Percentiles rank a stretch among this genome's conserved stretches.
phyloP scores from a whole-genome alignment of 1,140 invertebrate genomes.

The Drosophila subpulchrella region DNA sequence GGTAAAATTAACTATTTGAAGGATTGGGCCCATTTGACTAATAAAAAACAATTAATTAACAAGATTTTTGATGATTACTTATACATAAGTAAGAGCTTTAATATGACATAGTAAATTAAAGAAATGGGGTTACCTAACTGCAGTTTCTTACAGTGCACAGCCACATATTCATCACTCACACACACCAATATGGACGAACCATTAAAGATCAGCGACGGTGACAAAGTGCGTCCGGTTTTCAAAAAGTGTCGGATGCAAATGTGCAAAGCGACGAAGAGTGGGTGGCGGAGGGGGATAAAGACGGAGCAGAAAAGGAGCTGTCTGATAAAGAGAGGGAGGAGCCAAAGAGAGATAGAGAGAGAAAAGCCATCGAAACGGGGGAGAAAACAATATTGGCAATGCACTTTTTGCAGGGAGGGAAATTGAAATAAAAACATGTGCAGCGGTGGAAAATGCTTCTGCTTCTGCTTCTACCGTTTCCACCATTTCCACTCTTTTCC shows the following conservation, averaged over 20 bases:
- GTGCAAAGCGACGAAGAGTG: constrained; percentile 22
- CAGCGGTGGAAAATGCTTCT: constrained; percentile 30
- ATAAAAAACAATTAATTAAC: too few relatives aligned
- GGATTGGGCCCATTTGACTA: too few relatives aligned
- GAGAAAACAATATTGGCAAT: constrained; percentile 64
- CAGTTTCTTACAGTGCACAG: constrained; percentile 15
- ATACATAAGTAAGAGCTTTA: too few relatives aligned
- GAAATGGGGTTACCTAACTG: background rate
- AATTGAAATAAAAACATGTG: constrained; percentile 46
- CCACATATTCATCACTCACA: constrained; percentile 55
- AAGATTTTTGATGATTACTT: too few relatives aligned
- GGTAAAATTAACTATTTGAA: too few relatives aligned
- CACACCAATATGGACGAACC: constrained; percentile 52
- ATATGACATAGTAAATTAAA: too few relatives aligned
- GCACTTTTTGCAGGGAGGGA: constrained; percentile 37
- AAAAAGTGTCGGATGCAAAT: constrained; percentile 75
- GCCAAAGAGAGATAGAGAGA: background rate
- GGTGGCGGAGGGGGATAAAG: background rate
- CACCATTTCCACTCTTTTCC: constrained; percentile 7
- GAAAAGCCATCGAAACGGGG: constrained; percentile 16
- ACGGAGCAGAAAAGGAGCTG: background rate
- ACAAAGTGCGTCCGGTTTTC: constrained; percentile 79
- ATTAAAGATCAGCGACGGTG: constrained; percentile 74
- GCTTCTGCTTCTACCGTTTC: background rate
- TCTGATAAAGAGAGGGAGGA: constrained; percentile 6